phyloP scores from a whole-genome alignment of 2,113 vertebrate species.

The Bettongia penicillata region DNA sequence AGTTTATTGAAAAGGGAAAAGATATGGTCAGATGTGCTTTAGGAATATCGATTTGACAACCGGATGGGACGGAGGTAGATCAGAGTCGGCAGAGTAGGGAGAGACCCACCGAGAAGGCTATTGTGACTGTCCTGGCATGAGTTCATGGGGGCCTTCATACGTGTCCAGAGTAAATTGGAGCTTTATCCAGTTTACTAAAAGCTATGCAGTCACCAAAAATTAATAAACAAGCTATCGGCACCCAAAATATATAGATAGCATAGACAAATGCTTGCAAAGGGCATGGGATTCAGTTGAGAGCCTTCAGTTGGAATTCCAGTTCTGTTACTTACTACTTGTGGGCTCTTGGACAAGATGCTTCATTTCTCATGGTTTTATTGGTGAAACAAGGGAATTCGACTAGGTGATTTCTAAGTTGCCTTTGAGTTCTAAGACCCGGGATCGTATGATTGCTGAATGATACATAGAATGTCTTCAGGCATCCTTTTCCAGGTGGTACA shows the following conservation, averaged over 20 bases:
- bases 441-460: background rate
- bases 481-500: background rate
- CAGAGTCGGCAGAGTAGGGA: background rate
- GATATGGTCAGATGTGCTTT: background rate
- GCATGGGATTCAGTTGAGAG: background rate
- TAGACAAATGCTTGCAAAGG: background rate
- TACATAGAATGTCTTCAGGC: background rate
- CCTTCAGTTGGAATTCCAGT: background rate
- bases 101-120: background rate
- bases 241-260: background rate
- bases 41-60: background rate
- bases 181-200: background rate
- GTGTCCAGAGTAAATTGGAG: background rate
- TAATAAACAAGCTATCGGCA: background rate
- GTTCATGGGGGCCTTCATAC: background rate
- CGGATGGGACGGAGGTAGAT: background rate
- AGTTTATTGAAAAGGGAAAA: background rate
- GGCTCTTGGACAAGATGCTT: background rate
- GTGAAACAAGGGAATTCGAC: background rate
- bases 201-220: background rate
- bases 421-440: background rate
- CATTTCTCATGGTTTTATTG: background rate
- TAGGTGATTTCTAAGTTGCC: background rate
- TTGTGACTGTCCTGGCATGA: background rate
- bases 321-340: background rate